Base-by-base conservation (phyloP, 2,113 vertebrate species). In the Clinocottus analis region DNA sequence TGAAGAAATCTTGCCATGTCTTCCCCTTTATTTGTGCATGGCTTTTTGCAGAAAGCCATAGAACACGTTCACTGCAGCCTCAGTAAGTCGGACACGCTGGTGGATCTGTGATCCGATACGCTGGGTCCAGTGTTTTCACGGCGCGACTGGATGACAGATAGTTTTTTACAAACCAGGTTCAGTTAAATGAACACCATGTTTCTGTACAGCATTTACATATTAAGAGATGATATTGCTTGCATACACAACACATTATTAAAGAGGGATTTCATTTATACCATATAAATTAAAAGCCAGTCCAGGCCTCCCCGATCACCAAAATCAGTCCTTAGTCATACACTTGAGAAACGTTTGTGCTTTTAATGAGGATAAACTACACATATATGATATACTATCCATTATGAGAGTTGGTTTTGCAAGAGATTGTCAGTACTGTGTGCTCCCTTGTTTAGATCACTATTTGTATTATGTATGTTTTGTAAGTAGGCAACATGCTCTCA, bases 231-330 rank as follows among this genome's bases (percentile, higher is more conserved):
- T 72, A 16, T 59, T 59, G 51, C 51, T 37, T 9, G 7, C 51
- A 59, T 37, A 37, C 47, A 65, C 37, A 49, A 14, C 29, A 58
- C n/a, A 72, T 37, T 27, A 64, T 63, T 58, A 72, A 64, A 58
- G 16, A 49, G 21, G 68, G 51, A 72, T 56, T 70, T 71, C 1
- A 55, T 31, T 21, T 53, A 43, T 4, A 67, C 7, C 9, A 37
- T 7, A 25, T 37, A 63, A 63, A 69, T 62, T 10, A 69, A 58
- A 63, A 1, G 0, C 11, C 9, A 49, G n/a, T 59, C 49, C 25
- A 37, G 35, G 47, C 4, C 45, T 75, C 35, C 14, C 10, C 14
- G n/a, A 25, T 67, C 33, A 45, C n/a, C 11, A 13, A 31, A 37
- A 16, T 74, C 25, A 41, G 67, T 68, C 25, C 25, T 41, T n/a